Evolutionary conservation across 2,888 invertebrate species (phyloP).

Genomic region (Nephrotoma appendiculata): DNA sequence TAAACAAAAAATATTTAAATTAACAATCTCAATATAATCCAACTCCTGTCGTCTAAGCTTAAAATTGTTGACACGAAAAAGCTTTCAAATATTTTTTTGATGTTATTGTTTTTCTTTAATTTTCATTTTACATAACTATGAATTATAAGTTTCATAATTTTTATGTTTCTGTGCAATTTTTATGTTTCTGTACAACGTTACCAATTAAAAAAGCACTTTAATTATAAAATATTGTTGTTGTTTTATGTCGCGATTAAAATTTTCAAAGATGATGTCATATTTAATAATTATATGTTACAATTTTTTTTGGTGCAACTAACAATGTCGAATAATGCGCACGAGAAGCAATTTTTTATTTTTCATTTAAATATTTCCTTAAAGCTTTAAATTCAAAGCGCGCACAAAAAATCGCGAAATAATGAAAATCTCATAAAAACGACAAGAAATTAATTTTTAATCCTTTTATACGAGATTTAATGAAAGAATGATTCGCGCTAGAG

Average conservation of each 20-base stretch:
- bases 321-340: background rate
- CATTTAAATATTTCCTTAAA: background rate
- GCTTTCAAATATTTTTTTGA: background rate
- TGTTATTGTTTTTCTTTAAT: background rate
- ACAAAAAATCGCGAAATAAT: background rate
- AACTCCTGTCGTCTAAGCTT: background rate
- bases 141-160: background rate
- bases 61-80: background rate
- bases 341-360: background rate
- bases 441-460: background rate
- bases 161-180: background rate
- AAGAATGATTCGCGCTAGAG: background rate
- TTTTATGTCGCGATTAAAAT: background rate
- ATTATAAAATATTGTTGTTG: background rate
- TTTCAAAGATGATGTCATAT: background rate
- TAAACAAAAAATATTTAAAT: background rate
- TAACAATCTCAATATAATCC: background rate
- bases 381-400: background rate
- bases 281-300: background rate
- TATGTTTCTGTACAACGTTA: background rate
- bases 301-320: background rate
- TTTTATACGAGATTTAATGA: background rate
- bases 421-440: background rate
- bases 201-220: background rate
- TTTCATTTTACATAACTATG: background rate